phyloP scores from a whole-genome alignment of 2,888 invertebrate species.

The Noctua comes region DNA sequence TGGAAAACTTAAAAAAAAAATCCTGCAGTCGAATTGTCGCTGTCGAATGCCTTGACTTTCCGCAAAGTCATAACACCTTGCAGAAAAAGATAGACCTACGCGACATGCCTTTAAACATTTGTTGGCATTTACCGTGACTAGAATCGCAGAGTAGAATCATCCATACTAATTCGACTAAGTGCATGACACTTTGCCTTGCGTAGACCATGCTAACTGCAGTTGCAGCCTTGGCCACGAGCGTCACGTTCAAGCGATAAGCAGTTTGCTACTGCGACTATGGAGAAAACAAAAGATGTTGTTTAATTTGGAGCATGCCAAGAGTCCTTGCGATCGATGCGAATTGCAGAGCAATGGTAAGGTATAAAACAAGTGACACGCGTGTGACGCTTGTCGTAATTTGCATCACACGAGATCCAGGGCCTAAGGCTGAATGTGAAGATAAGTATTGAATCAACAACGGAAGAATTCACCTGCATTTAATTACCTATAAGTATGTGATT shows the following conservation, averaged over 20 bases:
- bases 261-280: not conserved
- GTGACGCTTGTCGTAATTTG: not conserved
- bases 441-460: not conserved
- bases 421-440: not conserved
- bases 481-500: too few relatives aligned
- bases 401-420: too few relatives aligned
- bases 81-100: not conserved
- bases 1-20: not conserved
- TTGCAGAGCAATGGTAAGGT: not conserved
- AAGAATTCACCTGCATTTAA: not conserved
- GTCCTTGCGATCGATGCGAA: not conserved
- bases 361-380: not conserved
- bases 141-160: not conserved
- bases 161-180: not conserved
- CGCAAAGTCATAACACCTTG: not conserved
- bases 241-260: not conserved
- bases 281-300: not conserved
- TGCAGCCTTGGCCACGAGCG: not conserved
- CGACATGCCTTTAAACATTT: not conserved
- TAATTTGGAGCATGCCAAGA: not conserved
- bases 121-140: constrained; percentile 4
- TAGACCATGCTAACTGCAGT: not conserved
- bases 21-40: too few relatives aligned
- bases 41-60: not conserved
- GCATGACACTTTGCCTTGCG: not conserved